A percentile compares a stretch with the other conserved stretches of the same genome.
These are phyloP conservation scores for Plestiodon gilberti DNA, from an alignment of 2,113 vertebrate genomes.

Conservation along the genomic window DNA sequence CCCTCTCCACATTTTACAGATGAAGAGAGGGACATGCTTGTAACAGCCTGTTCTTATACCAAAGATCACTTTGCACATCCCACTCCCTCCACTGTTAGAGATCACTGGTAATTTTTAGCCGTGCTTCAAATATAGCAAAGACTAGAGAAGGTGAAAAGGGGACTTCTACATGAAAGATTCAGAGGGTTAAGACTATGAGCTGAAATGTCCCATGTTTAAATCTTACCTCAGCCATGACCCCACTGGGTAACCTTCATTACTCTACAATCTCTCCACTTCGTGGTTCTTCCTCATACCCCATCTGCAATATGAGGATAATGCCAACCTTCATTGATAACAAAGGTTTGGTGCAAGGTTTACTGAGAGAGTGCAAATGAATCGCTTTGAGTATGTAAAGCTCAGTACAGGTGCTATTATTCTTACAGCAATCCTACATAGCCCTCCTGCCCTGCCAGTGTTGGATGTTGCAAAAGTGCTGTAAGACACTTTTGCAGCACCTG, in stretches of 20 bases:
- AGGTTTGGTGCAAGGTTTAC: neutral
- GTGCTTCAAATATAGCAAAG: neutral
- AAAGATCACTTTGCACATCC: too few relatives aligned
- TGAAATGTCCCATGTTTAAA: neutral
- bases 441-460: too few relatives aligned
- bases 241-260: neutral
- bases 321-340: neutral
- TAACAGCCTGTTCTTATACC: neutral
- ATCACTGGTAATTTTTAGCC: neutral
- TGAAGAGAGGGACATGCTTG: neutral
- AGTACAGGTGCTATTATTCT: neutral
- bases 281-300: neutral
- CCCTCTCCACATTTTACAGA: neutral
- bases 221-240: neutral
- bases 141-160: neutral
- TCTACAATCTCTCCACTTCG: neutral
- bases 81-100: too few relatives aligned
- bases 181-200: neutral
- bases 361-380: neutral
- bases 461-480: too few relatives aligned
- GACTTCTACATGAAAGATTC: neutral
- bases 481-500: too few relatives aligned
- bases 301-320: neutral
- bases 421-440: too few relatives aligned
- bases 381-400: neutral